These are phyloP conservation scores for Tympanoctomys barrerae DNA, from an alignment of 2,797 vertebrate species.

Conservation along the genomic window DNA sequence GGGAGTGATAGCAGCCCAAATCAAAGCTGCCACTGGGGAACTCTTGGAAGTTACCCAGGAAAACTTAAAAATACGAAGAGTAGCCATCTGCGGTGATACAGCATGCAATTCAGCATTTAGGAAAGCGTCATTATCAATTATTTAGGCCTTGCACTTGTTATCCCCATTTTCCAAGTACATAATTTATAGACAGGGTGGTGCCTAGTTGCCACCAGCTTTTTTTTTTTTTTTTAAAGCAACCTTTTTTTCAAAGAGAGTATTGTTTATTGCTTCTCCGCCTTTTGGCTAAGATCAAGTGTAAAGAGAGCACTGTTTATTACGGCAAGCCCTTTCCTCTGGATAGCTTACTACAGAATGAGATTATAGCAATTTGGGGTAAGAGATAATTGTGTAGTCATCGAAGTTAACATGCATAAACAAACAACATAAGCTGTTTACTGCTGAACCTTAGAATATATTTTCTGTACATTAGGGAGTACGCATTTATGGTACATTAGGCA, in stretches of 20 bases:
- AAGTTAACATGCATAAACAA: constrained; percentile 20
- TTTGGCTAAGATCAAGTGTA: too few relatives aligned
- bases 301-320: neutral
- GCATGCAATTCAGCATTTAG: neutral
- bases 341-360: neutral
- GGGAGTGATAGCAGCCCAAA: neutral
- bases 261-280: too few relatives aligned
- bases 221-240: neutral
- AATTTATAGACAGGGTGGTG: constrained; percentile 85
- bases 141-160: constrained; percentile 85
- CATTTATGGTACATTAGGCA: neutral
- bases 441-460: neutral
- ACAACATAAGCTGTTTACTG: constrained; percentile 27
- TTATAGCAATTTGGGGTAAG: neutral
- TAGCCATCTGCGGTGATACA: neutral
- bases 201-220: constrained; percentile 10
- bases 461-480: neutral
- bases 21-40: neutral
- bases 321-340: neutral
- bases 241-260: neutral
- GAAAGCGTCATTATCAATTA: constrained; percentile 82
- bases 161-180: constrained; percentile 87
- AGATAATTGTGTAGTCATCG: neutral
- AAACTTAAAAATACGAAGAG: neutral
- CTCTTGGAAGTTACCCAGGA: neutral